These are phyloP conservation scores for Mus caroli DNA, from an alignment of 2,797 vertebrate genomes.

Conservation along the genomic window DNA sequence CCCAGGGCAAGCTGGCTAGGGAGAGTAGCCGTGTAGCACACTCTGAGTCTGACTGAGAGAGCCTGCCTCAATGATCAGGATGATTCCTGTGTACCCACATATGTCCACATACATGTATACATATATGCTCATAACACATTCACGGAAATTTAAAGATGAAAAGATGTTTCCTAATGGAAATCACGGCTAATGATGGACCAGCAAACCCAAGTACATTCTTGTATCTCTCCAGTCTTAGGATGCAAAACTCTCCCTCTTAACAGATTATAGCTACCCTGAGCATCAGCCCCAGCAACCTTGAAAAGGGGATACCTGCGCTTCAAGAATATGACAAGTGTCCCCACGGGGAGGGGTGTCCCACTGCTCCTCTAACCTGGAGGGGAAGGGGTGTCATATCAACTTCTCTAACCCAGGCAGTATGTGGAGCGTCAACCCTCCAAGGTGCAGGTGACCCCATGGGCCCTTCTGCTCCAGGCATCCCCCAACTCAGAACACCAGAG, in stretches of 20 bases:
- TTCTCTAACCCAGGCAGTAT: not conserved
- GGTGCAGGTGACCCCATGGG: rapidly evolving
- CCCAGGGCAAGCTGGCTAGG: not conserved
- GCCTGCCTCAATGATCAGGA: not conserved
- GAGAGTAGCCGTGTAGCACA: not conserved
- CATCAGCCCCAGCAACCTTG: not conserved
- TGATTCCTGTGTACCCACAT: not conserved
- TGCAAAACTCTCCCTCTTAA: too few relatives aligned
- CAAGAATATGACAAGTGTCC: not conserved
- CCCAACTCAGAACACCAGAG: not conserved
- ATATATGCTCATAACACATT: not conserved
- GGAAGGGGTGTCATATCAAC: not conserved
- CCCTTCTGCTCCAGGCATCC: not conserved
- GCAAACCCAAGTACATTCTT: not conserved
- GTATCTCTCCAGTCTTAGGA: not conserved
- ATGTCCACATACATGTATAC: not conserved
- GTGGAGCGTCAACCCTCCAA: not conserved
- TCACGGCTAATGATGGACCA: not conserved
- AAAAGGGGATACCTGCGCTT: not conserved
- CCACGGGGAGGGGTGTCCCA: not conserved
- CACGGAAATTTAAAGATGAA: not conserved
- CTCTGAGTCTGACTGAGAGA: not conserved
- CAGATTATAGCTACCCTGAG: not conserved
- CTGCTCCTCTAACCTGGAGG: not conserved
- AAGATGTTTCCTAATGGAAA: not conserved